A percentile compares a stretch with the other conserved stretches of the same genome.
Evolutionary conservation across 2,797 vertebrate genomes (phyloP).

Genomic region (Eupleurogrammus muticus): DNA sequence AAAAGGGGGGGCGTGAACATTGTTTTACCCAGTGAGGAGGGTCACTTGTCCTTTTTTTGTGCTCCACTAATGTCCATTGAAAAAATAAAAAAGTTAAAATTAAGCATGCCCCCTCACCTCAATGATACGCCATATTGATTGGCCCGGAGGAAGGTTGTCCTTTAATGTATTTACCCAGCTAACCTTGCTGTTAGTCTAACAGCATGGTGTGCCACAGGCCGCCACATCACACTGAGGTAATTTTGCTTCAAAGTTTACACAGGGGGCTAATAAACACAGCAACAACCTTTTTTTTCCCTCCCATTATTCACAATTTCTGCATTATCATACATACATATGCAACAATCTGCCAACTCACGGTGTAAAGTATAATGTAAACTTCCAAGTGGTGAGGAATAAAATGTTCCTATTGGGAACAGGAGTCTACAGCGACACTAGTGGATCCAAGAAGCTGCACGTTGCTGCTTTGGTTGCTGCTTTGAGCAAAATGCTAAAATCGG

Average conservation of each 20-base stretch:
- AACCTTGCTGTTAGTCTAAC: constrained; percentile 58
- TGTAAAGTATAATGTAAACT: too few species aligned
- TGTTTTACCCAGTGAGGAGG: constrained; percentile 29
- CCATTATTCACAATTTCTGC: not conserved
- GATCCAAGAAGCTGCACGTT: too few species aligned
- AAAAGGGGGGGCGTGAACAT: constrained; percentile 14
- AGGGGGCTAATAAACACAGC: constrained; percentile 14
- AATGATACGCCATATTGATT: constrained; percentile 54
- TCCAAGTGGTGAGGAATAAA: too few species aligned
- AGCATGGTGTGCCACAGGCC: constrained; percentile 43
- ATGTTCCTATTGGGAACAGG: too few species aligned
- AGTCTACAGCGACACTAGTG: too few species aligned
- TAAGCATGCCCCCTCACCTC: constrained; percentile 41
- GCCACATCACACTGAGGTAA: constrained; percentile 43
- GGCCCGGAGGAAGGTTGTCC: constrained; percentile 55
- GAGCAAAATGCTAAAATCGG: too few species aligned
- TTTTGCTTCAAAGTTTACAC: constrained; percentile 48
- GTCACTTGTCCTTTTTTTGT: constrained; percentile 38
- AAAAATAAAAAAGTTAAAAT: constrained; percentile 52
- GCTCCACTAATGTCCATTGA: constrained; percentile 41
- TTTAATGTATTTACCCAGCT: constrained; percentile 54
- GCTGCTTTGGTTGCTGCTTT: too few species aligned
- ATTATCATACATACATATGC: too few species aligned
- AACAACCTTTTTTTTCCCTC: constrained; percentile 1
- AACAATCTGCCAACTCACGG: too few species aligned